Evolutionary conservation across 2,888 invertebrate species (phyloP).

Genomic region (Lucinisca nassula): DNA sequence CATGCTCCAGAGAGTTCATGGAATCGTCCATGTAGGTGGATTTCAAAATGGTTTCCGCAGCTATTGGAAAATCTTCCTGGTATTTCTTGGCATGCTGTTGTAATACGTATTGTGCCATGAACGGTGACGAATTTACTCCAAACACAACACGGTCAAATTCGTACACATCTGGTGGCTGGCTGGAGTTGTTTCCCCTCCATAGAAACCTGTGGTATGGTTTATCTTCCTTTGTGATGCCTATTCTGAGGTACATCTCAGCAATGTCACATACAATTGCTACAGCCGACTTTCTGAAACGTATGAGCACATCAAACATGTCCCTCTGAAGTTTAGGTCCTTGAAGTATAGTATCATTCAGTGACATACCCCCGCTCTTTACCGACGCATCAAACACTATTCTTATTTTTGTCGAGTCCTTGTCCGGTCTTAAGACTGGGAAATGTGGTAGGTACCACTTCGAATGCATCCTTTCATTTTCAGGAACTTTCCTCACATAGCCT

Average conservation of each 20-base stretch:
- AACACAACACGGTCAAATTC: no score
- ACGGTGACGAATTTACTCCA: no score
- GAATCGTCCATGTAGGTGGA: neutral
- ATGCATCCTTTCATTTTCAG: neutral
- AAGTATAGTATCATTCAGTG: conserved; percentile 43
- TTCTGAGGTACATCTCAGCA: no score
- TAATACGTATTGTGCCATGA: no score
- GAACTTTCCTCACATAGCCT: conserved; percentile 19
- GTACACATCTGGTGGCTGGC: no score
- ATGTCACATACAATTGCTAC: no score
- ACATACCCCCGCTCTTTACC: conserved; percentile 38
- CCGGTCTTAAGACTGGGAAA: conserved; percentile 18
- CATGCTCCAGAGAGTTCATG: neutral
- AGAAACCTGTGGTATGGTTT: no score
- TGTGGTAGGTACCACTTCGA: conserved; percentile 36
- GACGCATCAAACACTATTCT: conserved; percentile 67
- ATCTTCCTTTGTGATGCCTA: no score
- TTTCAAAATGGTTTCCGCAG: neutral
- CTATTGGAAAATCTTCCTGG: no score
- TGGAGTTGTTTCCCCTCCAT: no score
- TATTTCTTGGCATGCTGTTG: no score
- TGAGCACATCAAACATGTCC: conserved; percentile 47
- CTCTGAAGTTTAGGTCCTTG: conserved; percentile 66
- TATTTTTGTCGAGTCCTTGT: conserved; percentile 18
- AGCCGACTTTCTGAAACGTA: no score